Evolutionary conservation across 1,140 invertebrate species (phyloP).

Genomic region (Lepidurus arcticus): DNA sequence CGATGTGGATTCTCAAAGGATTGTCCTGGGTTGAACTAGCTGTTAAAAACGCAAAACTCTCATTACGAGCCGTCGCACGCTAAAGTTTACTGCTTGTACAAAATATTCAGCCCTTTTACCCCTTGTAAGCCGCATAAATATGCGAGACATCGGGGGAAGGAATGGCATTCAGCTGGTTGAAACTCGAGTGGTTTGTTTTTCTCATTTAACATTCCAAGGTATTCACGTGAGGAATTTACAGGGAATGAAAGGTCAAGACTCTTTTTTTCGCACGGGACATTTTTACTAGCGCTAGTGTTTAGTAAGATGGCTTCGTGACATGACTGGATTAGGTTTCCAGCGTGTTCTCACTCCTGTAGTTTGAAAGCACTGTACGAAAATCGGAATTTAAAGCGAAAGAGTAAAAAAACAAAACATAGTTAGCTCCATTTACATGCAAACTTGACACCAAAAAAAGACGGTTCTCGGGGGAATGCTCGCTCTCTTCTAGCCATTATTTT

Average conservation of each 20-base stretch:
- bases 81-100: too few species aligned
- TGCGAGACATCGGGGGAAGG: too few species aligned
- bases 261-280: background rate
- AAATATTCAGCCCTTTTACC: too few species aligned
- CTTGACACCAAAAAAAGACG: constrained; percentile 1
- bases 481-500: background rate
- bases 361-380: background rate
- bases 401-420: background rate
- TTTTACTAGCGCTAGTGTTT: background rate
- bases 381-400: background rate
- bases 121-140: too few species aligned
- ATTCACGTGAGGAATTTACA: background rate
- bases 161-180: too few species aligned
- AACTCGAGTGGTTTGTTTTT: too few species aligned
- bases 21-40: too few species aligned
- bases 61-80: too few species aligned
- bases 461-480: background rate
- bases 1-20: too few species aligned
- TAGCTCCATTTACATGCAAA: background rate
- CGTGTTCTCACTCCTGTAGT: background rate
- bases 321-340: background rate
- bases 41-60: too few species aligned
- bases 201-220: too few species aligned
- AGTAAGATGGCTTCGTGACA: background rate
- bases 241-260: background rate